A percentile compares a stretch with the other conserved stretches of the same genome.
These are phyloP conservation scores for Triplophysa siluroides DNA, from an alignment of 2,113 vertebrate species.

Conservation along the genomic window DNA sequence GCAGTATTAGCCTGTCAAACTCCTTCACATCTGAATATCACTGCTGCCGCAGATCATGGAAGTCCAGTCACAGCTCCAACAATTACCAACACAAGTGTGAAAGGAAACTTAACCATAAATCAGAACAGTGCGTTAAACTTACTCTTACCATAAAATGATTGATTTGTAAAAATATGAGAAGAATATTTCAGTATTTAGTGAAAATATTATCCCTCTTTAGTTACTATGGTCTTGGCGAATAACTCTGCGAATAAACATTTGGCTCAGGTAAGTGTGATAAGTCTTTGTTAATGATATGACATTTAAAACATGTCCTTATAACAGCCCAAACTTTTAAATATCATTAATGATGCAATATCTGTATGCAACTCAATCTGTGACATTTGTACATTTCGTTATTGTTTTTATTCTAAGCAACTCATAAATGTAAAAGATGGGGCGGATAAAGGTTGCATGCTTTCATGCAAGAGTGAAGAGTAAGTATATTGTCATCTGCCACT, in stretches of 20 bases:
- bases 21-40: constrained; percentile 1
- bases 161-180: background rate
- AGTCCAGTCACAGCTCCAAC: constrained; percentile 14
- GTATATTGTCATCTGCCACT: background rate
- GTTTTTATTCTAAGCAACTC: too few relatives aligned
- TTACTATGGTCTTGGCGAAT: background rate
- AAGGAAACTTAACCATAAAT: background rate
- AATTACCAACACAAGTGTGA: background rate
- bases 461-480: background rate
- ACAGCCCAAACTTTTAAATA: too few relatives aligned
- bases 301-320: background rate
- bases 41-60: background rate
- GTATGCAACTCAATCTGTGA: too few relatives aligned
- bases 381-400: too few relatives aligned
- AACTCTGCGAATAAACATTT: background rate
- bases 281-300: background rate
- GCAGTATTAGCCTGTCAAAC: background rate
- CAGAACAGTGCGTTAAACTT: background rate
- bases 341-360: too few relatives aligned
- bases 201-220: background rate
- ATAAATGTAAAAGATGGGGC: background rate
- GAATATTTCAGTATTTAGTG: background rate
- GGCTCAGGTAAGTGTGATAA: background rate
- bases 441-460: background rate
- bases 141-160: background rate